Percentiles rank a stretch among this genome's conserved stretches.
Conservation (phyloP, 2,797 vertebrate species). For the Toxotes lorentzi region DNA sequence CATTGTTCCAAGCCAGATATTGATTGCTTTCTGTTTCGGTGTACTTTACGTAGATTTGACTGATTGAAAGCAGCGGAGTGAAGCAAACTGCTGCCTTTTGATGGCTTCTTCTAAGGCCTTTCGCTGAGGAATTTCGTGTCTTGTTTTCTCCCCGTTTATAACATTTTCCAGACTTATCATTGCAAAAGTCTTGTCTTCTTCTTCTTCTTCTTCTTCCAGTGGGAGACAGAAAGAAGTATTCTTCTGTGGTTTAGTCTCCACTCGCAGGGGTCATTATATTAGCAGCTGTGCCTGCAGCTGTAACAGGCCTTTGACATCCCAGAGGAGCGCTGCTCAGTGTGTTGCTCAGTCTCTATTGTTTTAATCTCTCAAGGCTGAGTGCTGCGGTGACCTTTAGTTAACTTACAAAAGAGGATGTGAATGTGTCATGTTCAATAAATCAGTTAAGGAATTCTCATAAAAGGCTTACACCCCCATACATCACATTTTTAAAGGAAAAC, state of each 20-base stretch:
- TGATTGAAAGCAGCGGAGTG: slow-evolving; percentile 24
- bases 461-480: slow-evolving; percentile 6
- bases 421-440: slow-evolving; percentile 51
- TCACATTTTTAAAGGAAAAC: neutral
- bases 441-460: neutral
- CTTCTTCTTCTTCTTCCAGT: slow-evolving; percentile 32
- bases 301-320: slow-evolving; percentile 62
- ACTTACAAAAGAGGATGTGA: slow-evolving; percentile 51
- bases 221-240: slow-evolving; percentile 47
- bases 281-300: slow-evolving; percentile 78
- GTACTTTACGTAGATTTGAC: slow-evolving; percentile 40
- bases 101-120: slow-evolving; percentile 28
- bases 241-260: slow-evolving; percentile 49
- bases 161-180: slow-evolving; percentile 46
- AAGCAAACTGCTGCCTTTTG: slow-evolving; percentile 31
- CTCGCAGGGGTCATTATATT: slow-evolving; percentile 55
- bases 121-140: slow-evolving; percentile 33
- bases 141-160: slow-evolving; percentile 27
- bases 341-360: slow-evolving; percentile 59
- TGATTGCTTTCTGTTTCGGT: slow-evolving; percentile 32
- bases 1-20: slow-evolving; percentile 34
- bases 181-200: slow-evolving; percentile 30
- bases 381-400: slow-evolving; percentile 59
- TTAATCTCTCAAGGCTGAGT: slow-evolving; percentile 56
- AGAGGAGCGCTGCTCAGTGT: slow-evolving; percentile 60